phyloP scores from a whole-genome alignment of 1,140 invertebrate genomes.

The Zaprionus inermis region DNA sequence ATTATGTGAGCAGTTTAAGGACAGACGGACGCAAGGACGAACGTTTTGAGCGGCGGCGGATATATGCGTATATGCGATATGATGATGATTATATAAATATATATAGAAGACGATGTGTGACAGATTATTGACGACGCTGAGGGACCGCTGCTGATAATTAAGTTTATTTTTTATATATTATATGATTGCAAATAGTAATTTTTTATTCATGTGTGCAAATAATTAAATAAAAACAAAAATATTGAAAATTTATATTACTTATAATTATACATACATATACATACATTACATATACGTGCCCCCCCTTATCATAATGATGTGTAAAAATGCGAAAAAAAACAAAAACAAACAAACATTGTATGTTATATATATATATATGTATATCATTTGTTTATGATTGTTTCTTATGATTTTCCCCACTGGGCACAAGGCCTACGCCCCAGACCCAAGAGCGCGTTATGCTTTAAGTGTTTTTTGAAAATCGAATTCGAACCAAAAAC shows the following conservation, averaged over 20 bases:
- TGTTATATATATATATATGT: constrained; percentile 43
- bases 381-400: constrained; percentile 65
- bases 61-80: constrained; percentile 39
- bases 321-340: constrained; percentile 43
- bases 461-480: constrained; percentile 51
- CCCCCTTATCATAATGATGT: constrained; percentile 58
- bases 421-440: constrained; percentile 29
- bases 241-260: constrained; percentile 80
- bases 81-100: constrained; percentile 40
- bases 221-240: constrained; percentile 63
- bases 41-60: constrained; percentile 22
- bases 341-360: constrained; percentile 55
- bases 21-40: constrained; percentile 17
- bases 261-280: constrained; percentile 78
- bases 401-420: constrained; percentile 63
- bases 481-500: constrained; percentile 71
- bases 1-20: constrained; percentile 23
- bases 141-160: constrained; percentile 71
- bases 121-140: constrained; percentile 8
- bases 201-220: constrained; percentile 82
- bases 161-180: constrained; percentile 83
- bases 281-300: constrained; percentile 71
- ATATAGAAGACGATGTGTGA: neutral
- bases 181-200: constrained; percentile 83
- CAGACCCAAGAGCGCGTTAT: constrained; percentile 5